Base-by-base conservation (phyloP, 2,797 vertebrate genomes). In the Sebastes aleutianus region DNA sequence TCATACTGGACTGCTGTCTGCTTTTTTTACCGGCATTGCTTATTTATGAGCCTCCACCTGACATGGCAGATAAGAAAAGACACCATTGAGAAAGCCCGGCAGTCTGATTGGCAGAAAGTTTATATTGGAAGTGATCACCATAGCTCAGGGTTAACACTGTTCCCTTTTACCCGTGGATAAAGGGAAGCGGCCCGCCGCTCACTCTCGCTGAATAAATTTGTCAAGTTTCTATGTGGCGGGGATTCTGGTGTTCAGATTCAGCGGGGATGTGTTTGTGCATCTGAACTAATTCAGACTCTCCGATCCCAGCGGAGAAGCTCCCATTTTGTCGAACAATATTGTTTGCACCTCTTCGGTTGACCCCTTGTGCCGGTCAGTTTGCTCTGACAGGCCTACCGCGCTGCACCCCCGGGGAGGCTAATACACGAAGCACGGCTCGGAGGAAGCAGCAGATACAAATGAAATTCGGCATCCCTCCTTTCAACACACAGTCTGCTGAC, bases 301-400 rank as follows among this genome's bases (percentile, higher is more conserved):
- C 14, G 8, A 7, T 78, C 73, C 73, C 68, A 6, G 36, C 2
- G 2, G 72, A 67, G 57, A 59, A 27, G 61, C 76, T 84, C 24
- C 67, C 16, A 36, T 64, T 84, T 79, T 73, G 68, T 68, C n/a
- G 50, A 82, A 82, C 56, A 34, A 79, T 67, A 59, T 68, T 85
- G 79, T 86, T 85, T 78, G 68, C 56, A 72, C 80, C 85, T 85
- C 65, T 57, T 54, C 50, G 1, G 32, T 85, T 85, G 84, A 85
- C 90, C 85, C 56, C 53, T 57, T 43, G 65, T 74, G 72, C 59
- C 12, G 34, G 79, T 70, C 56, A 61, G 27, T 67, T 57, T 63
- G 58, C 36, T 62, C 61, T 78, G 80, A 72, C 66, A 61, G 68
- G 61, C 59, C 54, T 32, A 43, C 74, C 6, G 4, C 5, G 20